These are phyloP conservation scores for Lacerta viridis DNA, from an alignment of 2,797 vertebrate species.

Conservation along the genomic window DNA sequence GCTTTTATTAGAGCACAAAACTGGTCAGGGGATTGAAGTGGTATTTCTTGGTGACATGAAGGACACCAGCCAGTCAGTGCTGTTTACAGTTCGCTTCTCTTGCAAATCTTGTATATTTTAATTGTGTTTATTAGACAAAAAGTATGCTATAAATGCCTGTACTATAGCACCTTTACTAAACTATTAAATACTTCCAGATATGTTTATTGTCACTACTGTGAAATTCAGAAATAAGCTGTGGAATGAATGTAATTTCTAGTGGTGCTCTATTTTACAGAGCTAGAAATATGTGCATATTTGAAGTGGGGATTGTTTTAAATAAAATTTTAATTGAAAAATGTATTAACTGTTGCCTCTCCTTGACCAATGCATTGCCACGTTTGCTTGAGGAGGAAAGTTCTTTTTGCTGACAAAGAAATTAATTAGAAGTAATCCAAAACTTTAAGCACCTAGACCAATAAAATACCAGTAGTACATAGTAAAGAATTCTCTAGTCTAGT, in stretches of 20 bases:
- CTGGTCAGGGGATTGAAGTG: neutral
- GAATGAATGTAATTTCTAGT: slow-evolving; percentile 16
- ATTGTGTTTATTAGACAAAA: slow-evolving; percentile 11
- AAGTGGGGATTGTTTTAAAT: slow-evolving; percentile 51
- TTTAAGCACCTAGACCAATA: neutral
- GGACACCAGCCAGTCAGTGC: neutral
- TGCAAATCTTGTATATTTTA: neutral
- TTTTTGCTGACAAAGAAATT: neutral
- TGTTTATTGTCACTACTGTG: slow-evolving; percentile 26
- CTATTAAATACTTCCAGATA: neutral
- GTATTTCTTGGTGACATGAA: neutral
- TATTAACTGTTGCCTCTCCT: slow-evolving; percentile 47
- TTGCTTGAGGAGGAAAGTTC: neutral
- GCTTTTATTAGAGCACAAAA: neutral
- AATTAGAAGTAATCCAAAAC: neutral
- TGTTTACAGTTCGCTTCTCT: neutral
- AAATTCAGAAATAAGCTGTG: slow-evolving; percentile 24
- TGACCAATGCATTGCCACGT: neutral
- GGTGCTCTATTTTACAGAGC: slow-evolving; percentile 42
- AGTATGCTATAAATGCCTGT: neutral
- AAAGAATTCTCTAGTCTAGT: neutral
- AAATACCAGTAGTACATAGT: neutral
- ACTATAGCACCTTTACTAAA: slow-evolving; percentile 27
- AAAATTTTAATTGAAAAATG: slow-evolving; percentile 49
- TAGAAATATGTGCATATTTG: slow-evolving; percentile 24